Evolutionary conservation across 2,113 vertebrate genomes (phyloP).

Genomic region (Xerus inauris): DNA sequence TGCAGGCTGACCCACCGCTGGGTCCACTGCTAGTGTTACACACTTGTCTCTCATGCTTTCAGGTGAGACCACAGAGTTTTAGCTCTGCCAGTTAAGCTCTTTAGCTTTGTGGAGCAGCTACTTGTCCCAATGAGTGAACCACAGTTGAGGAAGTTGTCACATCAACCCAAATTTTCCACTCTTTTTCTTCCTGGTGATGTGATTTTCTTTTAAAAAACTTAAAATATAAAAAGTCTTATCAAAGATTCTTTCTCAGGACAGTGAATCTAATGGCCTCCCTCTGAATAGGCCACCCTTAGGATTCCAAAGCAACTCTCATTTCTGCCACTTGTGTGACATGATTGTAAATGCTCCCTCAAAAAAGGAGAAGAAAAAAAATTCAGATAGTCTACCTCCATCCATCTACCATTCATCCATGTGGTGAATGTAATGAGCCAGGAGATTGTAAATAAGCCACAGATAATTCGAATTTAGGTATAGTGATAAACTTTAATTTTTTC

Average conservation of each 20-base stretch:
- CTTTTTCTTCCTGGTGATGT: background rate
- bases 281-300: too few relatives aligned
- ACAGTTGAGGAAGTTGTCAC: background rate
- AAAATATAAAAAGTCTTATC: background rate
- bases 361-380: background rate
- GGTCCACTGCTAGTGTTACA: rapidly evolving
- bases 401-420: background rate
- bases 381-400: background rate
- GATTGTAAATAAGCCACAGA: background rate
- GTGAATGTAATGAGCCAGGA: background rate
- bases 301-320: background rate
- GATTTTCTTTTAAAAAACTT: background rate
- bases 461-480: background rate
- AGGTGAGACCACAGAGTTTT: background rate
- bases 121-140: background rate
- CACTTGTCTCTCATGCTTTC: background rate
- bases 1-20: rapidly evolving
- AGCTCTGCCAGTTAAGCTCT: background rate
- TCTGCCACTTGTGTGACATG: background rate
- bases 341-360: background rate
- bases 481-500: background rate
- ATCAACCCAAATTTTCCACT: too few relatives aligned
- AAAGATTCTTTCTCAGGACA: background rate
- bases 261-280: background rate
- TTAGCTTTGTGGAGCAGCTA: background rate